Evolutionary conservation across 2,113 vertebrate species (phyloP), one percentile per base, ranked within the genome.

Genomic region (Paraplagusia blochii): DNA sequence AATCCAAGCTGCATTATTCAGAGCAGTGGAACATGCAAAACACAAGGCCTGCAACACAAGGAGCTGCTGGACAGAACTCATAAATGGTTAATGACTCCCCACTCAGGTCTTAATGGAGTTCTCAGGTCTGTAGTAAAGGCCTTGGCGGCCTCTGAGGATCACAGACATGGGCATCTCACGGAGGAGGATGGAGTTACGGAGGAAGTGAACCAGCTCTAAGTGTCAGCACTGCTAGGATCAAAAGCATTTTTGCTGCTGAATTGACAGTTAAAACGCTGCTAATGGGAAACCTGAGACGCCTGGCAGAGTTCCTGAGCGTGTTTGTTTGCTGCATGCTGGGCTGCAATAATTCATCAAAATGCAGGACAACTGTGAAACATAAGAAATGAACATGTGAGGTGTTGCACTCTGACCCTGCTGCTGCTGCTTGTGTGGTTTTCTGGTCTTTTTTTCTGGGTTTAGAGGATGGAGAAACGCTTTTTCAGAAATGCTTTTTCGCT

Each of bases 1-100:
- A 81, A 86, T 85, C 67, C 63, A 71, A 45, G 2, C n/a, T 90
- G 73, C 70, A 91, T 88, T 87, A 90, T 89, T 88, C 56, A 90
- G 77, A 63, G 62, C 66, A 51, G 69, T 63, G 79, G 73, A 59
- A 63, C 60, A 55, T 72, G 73, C 71, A 62, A 75, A 80, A 73
- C 62, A 76, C 22, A 29, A 6, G 22, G 54, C 66, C 56, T 9
- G 53, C 72, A 64, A 74, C 53, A 71, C 68, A 74, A 67, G 79
- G 56, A 72, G 78, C 78, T 76, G 44, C 66, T 29, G 22, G 22
- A 48, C 79, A 66, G 44, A 9, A 53, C 69, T 74, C 78, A 88
- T 86, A 62, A 85, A 89, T 88, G 67, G 58, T 29, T 87, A 86
- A 88, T 84, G 76, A 67, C 70, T 58, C 53, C 52, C 66, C 67